These are phyloP conservation scores for Tragelaphus oryx DNA, from an alignment of 2,797 vertebrate species.

Conservation along the genomic window DNA sequence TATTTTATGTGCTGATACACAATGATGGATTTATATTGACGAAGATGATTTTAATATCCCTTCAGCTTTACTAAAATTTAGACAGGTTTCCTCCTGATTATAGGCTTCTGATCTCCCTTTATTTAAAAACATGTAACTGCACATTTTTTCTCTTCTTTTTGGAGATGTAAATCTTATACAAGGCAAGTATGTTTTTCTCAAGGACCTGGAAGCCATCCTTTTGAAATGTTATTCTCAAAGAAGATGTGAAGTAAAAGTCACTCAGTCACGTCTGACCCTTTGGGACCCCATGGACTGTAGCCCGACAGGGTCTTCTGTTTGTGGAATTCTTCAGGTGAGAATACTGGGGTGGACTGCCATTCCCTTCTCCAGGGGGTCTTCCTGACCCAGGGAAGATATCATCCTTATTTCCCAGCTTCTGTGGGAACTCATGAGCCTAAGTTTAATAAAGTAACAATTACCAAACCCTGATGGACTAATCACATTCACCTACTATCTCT, in stretches of 20 bases:
- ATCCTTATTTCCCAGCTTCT: background rate
- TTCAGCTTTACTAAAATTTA: background rate
- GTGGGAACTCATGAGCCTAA: background rate
- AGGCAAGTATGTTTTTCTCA: background rate
- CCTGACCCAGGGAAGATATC: background rate
- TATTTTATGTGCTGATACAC: background rate
- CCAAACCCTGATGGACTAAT: background rate
- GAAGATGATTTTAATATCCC: background rate
- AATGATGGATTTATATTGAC: background rate
- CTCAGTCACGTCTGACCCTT: background rate
- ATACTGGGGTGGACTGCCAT: background rate
- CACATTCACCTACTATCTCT: background rate
- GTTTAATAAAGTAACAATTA: background rate
- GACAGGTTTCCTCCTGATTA: background rate
- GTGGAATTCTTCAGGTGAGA: background rate
- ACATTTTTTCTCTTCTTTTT: background rate
- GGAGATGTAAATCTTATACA: background rate
- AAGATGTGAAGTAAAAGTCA: background rate
- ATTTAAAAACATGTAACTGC: background rate
- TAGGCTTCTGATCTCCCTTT: background rate
- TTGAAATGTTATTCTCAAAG: background rate
- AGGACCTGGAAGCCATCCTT: background rate
- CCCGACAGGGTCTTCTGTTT: background rate
- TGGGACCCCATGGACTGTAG: background rate
- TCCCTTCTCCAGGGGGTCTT: background rate